A percentile compares a stretch with the other conserved stretches of the same genome.
Conservation (phyloP, 2,113 vertebrate genomes). For the Bubalus kerabau region DNA sequence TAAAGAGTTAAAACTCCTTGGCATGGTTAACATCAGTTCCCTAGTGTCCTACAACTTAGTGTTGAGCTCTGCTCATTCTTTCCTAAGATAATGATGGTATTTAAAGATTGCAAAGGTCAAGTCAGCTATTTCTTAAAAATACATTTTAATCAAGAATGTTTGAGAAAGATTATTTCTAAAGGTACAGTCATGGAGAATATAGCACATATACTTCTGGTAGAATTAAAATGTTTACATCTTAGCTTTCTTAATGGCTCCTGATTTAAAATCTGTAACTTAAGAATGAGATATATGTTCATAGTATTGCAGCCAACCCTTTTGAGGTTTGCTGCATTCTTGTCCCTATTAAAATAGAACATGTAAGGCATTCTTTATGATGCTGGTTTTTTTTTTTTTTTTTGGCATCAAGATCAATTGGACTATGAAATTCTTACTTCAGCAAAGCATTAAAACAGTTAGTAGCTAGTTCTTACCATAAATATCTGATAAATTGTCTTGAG, state of each 20-base stretch:
- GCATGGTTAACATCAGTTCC: not conserved
- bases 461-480: constrained; percentile 10
- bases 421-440: not conserved
- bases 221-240: constrained; percentile 4
- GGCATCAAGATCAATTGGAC: not conserved
- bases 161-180: constrained; percentile 15
- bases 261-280: constrained; percentile 25
- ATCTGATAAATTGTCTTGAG: not conserved
- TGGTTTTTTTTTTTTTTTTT: not conserved
- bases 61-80: not conserved
- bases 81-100: not conserved
- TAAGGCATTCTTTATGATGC: not conserved
- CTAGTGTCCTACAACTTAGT: not conserved
- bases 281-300: constrained; percentile 2
- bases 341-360: not conserved
- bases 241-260: not conserved
- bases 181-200: constrained; percentile 7
- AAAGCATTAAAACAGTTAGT: constrained; percentile 12
- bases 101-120: constrained; percentile 12
- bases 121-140: not conserved
- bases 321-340: constrained; percentile 6
- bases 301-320: not conserved
- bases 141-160: not conserved
- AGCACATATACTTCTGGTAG: not conserved
- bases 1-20: not conserved